Conservation (phyloP, 2,113 vertebrate species). For the Strix aluco region DNA sequence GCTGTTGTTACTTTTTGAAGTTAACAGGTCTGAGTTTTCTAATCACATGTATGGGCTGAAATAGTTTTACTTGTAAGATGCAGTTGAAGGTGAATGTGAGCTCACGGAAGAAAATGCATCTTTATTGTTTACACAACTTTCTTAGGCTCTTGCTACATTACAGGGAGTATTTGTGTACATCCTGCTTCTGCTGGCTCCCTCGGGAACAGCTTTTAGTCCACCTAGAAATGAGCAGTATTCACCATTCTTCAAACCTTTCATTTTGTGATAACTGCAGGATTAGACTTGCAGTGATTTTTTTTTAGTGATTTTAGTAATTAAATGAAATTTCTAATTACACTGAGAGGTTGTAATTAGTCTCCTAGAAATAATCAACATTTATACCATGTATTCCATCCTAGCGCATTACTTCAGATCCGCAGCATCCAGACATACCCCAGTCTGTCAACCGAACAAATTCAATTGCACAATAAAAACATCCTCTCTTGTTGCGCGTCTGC, state of each 20-base stretch:
- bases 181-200: background rate
- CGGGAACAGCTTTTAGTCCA: background rate
- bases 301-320: constrained; percentile 4
- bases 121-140: background rate
- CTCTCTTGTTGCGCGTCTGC: background rate
- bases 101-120: background rate
- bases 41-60: fast-evolving
- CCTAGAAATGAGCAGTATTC: background rate
- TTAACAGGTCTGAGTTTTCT: background rate
- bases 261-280: constrained; percentile 1
- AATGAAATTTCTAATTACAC: constrained; percentile 43
- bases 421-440: background rate
- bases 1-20: background rate
- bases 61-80: background rate
- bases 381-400: background rate
- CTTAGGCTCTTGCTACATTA: background rate
- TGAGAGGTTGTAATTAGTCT: constrained; percentile 24
- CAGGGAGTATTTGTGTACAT: background rate
- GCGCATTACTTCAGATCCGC: background rate
- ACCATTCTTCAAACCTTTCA: constrained; percentile 12
- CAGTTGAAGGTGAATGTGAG: background rate
- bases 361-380: constrained; percentile 1
- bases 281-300: background rate
- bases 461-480: background rate
- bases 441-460: background rate